These are phyloP conservation scores for Drosophila nigromelanica DNA, from an alignment of 1,140 invertebrate species.

Conservation along the genomic window DNA sequence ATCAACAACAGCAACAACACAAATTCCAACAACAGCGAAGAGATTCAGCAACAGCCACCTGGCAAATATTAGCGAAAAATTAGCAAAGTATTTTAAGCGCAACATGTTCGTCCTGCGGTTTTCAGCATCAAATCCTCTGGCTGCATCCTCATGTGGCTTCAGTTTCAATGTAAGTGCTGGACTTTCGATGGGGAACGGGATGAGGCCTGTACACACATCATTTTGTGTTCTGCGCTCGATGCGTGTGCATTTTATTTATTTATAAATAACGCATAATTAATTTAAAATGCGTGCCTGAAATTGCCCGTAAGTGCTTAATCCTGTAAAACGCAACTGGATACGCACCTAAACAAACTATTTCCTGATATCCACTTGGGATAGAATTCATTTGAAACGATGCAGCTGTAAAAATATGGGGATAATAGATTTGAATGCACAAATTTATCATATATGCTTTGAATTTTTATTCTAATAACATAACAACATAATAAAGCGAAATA, in stretches of 20 bases:
- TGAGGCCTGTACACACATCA: conserved; percentile 32
- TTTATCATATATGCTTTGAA: neutral
- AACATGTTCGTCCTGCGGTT: conserved; percentile 77
- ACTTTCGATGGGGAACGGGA: no score
- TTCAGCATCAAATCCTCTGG: conserved; percentile 56
- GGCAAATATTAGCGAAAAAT: conserved; percentile 80
- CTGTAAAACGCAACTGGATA: conserved; percentile 56
- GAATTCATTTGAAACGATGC: neutral
- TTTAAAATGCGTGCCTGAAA: conserved; percentile 78
- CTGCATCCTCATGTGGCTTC: conserved; percentile 14
- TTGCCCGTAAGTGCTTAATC: conserved; percentile 76
- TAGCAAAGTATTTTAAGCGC: conserved; percentile 80
- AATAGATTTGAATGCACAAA: conserved; percentile 1
- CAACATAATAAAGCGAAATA: no score
- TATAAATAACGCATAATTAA: conserved; percentile 77
- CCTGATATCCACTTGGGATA: neutral
- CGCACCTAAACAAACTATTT: conserved; percentile 15
- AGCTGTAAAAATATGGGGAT: neutral
- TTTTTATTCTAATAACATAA: neutral
- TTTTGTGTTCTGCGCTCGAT: conserved; percentile 36
- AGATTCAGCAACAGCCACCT: conserved; percentile 47
- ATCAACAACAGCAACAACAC: conserved; percentile 36
- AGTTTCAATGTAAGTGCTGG: neutral
- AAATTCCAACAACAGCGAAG: conserved; percentile 20
- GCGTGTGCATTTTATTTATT: conserved; percentile 77